These are phyloP conservation scores for Bugulina stolonifera DNA, from an alignment of 2,888 invertebrate genomes.

Conservation along the genomic window DNA sequence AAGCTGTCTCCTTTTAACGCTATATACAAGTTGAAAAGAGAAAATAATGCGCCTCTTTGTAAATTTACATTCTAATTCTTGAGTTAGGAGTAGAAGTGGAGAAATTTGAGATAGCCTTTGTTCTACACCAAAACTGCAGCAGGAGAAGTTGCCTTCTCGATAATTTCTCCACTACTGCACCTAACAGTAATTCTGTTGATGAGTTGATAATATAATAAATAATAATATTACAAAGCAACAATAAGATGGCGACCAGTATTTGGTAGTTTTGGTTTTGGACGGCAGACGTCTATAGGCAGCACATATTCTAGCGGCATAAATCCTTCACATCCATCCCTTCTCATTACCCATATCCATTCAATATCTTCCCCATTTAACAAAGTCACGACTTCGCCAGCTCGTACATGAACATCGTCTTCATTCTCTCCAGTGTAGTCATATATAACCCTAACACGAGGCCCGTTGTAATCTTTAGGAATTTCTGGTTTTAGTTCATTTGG, in stretches of 20 bases:
- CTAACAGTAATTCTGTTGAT: no score
- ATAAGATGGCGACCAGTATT: not conserved
- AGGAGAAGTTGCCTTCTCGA: no score
- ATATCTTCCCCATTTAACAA: slow-evolving; percentile 17
- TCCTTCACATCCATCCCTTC: slow-evolving; percentile 19
- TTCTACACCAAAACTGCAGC: no score
- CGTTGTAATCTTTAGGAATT: slow-evolving; percentile 24
- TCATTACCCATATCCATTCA: slow-evolving; percentile 25
- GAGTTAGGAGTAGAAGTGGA: no score
- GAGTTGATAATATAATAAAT: no score
- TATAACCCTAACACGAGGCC: slow-evolving; percentile 14
- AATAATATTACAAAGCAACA: not conserved
- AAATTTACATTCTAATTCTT: no score
- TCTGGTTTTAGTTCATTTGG: not conserved
- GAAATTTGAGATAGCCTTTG: no score
- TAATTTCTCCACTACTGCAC: no score
- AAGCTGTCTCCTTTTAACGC: no score
- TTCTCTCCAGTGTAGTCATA: slow-evolving; percentile 22
- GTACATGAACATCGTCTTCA: slow-evolving; percentile 22
- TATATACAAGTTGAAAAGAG: no score
- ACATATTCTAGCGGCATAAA: slow-evolving; percentile 24
- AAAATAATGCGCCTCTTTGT: no score
- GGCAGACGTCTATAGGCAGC: not conserved
- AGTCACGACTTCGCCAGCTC: slow-evolving; percentile 6
- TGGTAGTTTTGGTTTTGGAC: not conserved